Evolutionary conservation across 2,113 vertebrate species (phyloP).

Genomic region (Notarius lentiginosus): DNA sequence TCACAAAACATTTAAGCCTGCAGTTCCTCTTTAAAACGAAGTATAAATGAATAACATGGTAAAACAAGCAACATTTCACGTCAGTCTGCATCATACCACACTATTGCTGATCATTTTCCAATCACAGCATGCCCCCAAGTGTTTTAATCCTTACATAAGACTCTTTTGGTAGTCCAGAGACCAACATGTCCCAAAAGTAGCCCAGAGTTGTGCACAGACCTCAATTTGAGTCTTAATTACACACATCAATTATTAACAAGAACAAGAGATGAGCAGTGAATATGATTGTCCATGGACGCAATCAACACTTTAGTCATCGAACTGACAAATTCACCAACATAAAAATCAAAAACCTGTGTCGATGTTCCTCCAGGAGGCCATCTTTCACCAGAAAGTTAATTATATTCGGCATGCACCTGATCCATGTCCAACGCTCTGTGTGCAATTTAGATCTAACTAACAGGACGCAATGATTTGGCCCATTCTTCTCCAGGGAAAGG

Average conservation of each 20-base stretch:
- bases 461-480: neutral
- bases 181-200: neutral
- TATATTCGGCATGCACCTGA: neutral
- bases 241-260: neutral
- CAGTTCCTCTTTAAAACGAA: too few species aligned
- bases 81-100: neutral
- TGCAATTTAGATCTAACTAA: neutral
- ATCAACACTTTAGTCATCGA: neutral
- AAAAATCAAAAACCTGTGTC: neutral
- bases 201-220: neutral
- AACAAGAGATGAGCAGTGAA: neutral
- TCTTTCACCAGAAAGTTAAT: neutral
- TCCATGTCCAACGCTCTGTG: neutral
- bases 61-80: neutral
- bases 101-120: neutral
- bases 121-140: neutral
- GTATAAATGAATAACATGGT: too few species aligned
- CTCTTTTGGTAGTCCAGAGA: neutral
- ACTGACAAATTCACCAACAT: neutral
- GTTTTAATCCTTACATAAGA: neutral
- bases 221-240: slow-evolving; percentile 32
- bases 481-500: slow-evolving; percentile 4
- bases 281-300: neutral
- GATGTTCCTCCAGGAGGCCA: neutral
- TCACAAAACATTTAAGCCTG: too few species aligned